A percentile compares a stretch with the other conserved stretches of the same genome.
phyloP scores from a whole-genome alignment of 2,113 vertebrate species.

The Odobenus rosmarus region DNA sequence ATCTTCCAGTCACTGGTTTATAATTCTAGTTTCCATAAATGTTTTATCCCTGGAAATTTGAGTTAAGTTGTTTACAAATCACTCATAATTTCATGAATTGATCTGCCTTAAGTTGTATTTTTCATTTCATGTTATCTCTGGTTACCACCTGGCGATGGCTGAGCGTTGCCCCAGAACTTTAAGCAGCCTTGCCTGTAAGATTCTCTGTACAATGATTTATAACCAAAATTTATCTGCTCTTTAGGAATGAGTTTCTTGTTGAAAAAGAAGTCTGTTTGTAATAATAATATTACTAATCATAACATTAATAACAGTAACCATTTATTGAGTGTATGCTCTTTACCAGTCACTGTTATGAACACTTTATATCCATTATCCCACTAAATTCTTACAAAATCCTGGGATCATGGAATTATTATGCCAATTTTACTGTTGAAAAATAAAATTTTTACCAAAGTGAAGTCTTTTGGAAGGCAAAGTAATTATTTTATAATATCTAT shows the following conservation, averaged over 20 bases:
- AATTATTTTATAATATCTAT: background rate
- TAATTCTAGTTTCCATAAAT: background rate
- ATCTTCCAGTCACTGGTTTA: background rate
- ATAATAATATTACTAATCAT: background rate
- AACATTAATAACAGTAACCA: background rate
- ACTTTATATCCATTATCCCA: background rate
- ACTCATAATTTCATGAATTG: background rate
- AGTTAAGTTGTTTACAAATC: background rate
- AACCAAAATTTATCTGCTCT: background rate
- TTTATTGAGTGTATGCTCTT: background rate
- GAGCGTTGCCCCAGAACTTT: background rate
- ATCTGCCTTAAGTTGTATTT: background rate
- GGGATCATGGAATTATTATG: background rate
- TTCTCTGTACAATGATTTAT: background rate
- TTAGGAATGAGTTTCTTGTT: background rate
- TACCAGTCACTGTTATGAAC: background rate
- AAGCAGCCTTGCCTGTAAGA: background rate
- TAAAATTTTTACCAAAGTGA: background rate
- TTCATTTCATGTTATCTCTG: background rate
- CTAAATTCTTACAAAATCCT: background rate
- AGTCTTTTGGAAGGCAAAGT: background rate
- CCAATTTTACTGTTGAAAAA: background rate
- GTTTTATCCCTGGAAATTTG: background rate
- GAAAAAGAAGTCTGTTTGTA: background rate
- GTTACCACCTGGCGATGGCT: background rate